phyloP scores from a whole-genome alignment of 2,888 invertebrate species.

The Resseliella maxima region DNA sequence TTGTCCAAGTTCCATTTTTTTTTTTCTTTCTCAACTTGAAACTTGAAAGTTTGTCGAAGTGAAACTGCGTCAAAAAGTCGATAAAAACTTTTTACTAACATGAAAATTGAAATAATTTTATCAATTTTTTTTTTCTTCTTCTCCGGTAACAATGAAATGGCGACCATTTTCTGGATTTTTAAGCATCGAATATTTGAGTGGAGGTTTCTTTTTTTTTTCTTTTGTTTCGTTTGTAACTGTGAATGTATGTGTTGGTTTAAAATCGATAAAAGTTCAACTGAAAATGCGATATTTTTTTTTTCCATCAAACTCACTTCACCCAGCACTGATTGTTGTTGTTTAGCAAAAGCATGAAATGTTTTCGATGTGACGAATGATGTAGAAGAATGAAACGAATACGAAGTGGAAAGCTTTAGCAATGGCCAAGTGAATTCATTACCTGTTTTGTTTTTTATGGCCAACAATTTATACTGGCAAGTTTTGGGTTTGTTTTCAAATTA shows the following conservation, averaged over 20 bases:
- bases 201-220: too few species aligned
- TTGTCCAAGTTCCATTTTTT: too few species aligned
- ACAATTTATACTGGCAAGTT: conserved; percentile 8
- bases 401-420: neutral
- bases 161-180: conserved; percentile 1
- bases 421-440: conserved; percentile 1
- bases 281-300: neutral
- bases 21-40: neutral
- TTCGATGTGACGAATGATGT: neutral
- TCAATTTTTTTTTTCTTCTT: too few species aligned
- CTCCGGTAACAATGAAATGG: neutral
- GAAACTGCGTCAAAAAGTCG: conserved; percentile 28
- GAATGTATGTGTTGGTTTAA: neutral
- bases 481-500: conserved; percentile 19
- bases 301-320: neutral
- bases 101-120: conserved; percentile 51
- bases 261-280: conserved; percentile 40
- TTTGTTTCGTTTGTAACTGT: neutral
- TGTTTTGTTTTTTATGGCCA: conserved; percentile 47
- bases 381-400: neutral
- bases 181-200: neutral
- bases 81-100: conserved; percentile 22
- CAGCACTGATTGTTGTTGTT: too few species aligned
- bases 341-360: too few species aligned
- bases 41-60: neutral